Evolutionary conservation across 2,113 vertebrate genomes (phyloP), one percentile per base, ranked within the genome.

Genomic region (Sarotherodon lohbergeri): DNA sequence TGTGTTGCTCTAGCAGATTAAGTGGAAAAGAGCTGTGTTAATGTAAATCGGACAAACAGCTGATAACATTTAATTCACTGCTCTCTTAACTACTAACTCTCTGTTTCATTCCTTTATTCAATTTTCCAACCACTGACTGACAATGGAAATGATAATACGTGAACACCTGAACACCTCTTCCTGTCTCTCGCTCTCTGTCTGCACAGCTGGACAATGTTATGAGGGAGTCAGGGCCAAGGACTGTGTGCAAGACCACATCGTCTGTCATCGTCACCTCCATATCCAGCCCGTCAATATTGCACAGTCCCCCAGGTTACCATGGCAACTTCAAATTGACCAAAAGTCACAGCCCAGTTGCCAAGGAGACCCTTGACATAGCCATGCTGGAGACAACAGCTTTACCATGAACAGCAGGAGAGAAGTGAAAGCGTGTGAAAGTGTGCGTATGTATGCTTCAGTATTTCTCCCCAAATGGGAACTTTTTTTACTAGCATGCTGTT

Each of bases 251-350:
- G 83, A 73, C 48, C n/a, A 81, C 91, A 9, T 84, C 96, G 10
- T 90, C 96, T 13, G 81, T 96, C 88, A 92, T 97, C 24, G 95
- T 96, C 57, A 96, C 96, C 2, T 96, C 95, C 24, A 95, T 95
- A 66, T 96, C 96, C 81, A 96, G 90, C 91, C 94, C 95, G 2
- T 89, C 90, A 4, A 82, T 95, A 59, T 7, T 92, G 73, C 84
- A 93, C 5, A 91, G 90, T 73, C 93, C 87, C 13, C 85, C 85
- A 2, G 85, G 86, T 89, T 95, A 83, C 82, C 90, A 89, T 6
- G 88, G 91, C 61, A 93, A 89, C 89, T 86, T 87, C 46, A 92
- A 93, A 90, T 2, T 84, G 36, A 90, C 86, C 84, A 93, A 93
- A 91, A 89, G 82, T 4, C 81, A 57, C 89, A 84, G 88, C 84